Base-by-base conservation (phyloP, 2,888 invertebrate species). In the Acheta domesticus region DNA sequence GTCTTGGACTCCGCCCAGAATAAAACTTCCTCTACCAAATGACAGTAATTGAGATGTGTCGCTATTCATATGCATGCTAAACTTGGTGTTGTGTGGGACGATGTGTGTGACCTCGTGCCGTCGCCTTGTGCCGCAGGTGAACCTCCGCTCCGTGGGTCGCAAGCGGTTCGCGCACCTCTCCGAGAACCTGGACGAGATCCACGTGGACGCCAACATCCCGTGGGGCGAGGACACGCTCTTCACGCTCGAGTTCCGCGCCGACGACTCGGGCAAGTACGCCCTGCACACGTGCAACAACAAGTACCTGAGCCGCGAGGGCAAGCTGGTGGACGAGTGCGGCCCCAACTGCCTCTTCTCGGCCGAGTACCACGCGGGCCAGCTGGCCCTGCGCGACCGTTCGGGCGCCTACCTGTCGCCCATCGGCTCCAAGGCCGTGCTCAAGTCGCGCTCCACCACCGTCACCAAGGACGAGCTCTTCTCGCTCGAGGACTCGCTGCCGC, bases 151-250 rank as follows among this genome's bases (percentile, higher is more conserved):
- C 19, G 94, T 96, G 83, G 96, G 96, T 0, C 92, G 98, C 84
- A 96, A 97, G 88, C 92, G 97, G 12, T 98, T 97, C 88, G 97
- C 97, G 19, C 96, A 96, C 87, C 90, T 98, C 82, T 95, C 95
- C 74, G 96, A 96, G 85, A 92, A 93, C 78, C 92, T 95, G 87
- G 96, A 97, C 86, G 96, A 96, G 89, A 96, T 96, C 87, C 94
- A 96, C 88, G 97, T 97, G 82, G 97, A 97, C 87, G 96, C 97
- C 83, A 95, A 96, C 87, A 96, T 97, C 85, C 98, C 98, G 8
- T 98, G 98, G 98, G 98, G 98, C 80, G 95, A 96, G 86, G 97
- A 98, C 87, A 96, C 98, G 49, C 92, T 98, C 19, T 97, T 98
- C 89, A 97, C 97, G 50, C 90, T 98, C 83, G 98, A 98, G 89